These are phyloP conservation scores for Caerostris darwini DNA, from an alignment of 1,140 invertebrate genomes.

Conservation along the genomic window DNA sequence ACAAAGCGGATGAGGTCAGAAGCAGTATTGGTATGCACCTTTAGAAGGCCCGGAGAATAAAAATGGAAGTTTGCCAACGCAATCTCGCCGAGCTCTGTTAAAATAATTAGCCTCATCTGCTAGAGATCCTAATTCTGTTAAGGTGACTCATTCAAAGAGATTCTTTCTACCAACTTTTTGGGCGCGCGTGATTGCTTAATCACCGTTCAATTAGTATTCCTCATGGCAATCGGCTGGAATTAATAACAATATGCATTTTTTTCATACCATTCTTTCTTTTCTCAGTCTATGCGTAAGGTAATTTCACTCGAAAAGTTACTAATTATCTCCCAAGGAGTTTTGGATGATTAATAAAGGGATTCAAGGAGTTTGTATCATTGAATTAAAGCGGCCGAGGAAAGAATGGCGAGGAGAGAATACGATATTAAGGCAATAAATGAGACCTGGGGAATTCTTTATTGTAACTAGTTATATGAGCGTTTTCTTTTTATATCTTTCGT, in stretches of 20 bases:
- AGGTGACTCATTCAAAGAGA: background rate
- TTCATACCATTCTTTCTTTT: background rate
- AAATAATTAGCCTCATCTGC: conserved; percentile 46
- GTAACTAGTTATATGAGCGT: background rate
- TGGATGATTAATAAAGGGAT: background rate
- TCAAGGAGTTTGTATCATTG: background rate
- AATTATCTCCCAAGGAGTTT: conserved; percentile 17
- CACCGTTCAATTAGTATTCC: conserved; percentile 29
- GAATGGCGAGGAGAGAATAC: background rate
- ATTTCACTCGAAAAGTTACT: conserved; percentile 10
- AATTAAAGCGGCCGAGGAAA: background rate
- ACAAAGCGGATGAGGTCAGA: background rate
- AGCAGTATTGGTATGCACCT: background rate
- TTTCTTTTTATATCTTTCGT: background rate
- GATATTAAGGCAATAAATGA: background rate
- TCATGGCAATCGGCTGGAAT: background rate
- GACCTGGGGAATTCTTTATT: background rate
- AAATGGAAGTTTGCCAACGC: conserved; percentile 3
- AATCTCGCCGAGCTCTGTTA: conserved; percentile 9
- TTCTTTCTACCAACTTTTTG: conserved; percentile 13
- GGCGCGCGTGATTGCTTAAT: conserved; percentile 13
- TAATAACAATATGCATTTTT: background rate
- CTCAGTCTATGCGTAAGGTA: background rate
- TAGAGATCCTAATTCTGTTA: conserved; percentile 28
- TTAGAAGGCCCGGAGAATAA: background rate